These are phyloP conservation scores for Diorhabda sublineata DNA, from an alignment of 1,140 invertebrate species.

Conservation along the genomic window DNA sequence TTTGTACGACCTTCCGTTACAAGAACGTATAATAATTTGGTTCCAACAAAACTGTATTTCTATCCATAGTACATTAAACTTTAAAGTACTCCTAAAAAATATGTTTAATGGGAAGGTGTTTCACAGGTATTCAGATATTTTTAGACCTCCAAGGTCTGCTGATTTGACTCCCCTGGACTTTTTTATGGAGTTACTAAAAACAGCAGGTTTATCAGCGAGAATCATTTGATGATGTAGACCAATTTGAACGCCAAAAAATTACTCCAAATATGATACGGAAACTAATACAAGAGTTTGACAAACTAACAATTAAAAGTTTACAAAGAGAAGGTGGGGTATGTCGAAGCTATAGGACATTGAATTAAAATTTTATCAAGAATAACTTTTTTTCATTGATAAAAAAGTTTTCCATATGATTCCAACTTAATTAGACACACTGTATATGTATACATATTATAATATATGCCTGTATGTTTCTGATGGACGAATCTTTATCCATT, in stretches of 20 bases:
- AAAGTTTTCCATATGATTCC: too few relatives aligned
- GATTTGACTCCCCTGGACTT: not conserved
- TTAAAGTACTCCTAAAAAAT: constrained; percentile 6
- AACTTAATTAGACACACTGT: too few relatives aligned
- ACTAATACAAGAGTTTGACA: not conserved
- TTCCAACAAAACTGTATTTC: constrained; percentile 16
- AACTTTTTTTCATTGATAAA: too few relatives aligned
- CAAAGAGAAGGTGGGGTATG: not conserved
- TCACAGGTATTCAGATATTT: constrained; percentile 9
- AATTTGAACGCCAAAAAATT: not conserved
- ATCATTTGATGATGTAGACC: not conserved
- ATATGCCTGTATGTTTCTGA: constrained; percentile 8
- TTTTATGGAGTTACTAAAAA: constrained; percentile 8
- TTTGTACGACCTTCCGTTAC: constrained; percentile 14
- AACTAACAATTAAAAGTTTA: not conserved
- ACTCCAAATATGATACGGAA: not conserved
- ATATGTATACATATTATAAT: not conserved
- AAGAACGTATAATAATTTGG: constrained; percentile 17
- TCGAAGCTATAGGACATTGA: not conserved
- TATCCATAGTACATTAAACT: constrained; percentile 9
- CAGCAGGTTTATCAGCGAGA: not conserved
- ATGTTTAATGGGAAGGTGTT: constrained; percentile 15
- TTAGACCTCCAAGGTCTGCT: not conserved
- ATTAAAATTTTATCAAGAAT: not conserved
- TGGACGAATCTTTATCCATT: constrained; percentile 1